phyloP scores from a whole-genome alignment of 2,113 vertebrate species.

The Recurvirostra avosetta region DNA sequence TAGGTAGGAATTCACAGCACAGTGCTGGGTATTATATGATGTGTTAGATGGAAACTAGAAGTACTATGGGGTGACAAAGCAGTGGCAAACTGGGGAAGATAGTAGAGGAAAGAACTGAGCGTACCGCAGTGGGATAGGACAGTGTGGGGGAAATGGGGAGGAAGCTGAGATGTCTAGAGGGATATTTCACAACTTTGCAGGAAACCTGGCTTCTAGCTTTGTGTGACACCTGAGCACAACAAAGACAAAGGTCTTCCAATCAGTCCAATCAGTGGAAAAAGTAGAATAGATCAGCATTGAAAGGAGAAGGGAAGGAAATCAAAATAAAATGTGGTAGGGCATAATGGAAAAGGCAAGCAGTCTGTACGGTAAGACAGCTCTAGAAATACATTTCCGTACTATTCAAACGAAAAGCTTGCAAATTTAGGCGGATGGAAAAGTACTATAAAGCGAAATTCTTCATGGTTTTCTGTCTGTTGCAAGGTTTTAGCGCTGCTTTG shows the following conservation, averaged over 20 bases:
- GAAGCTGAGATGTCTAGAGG: neutral
- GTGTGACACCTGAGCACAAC: neutral
- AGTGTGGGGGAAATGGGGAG: neutral
- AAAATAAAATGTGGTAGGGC: neutral
- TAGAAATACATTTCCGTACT: neutral
- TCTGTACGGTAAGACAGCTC: neutral
- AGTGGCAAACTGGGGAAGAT: neutral
- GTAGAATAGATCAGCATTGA: neutral
- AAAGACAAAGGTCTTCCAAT: neutral
- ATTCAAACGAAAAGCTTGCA: neutral
- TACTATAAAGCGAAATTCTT: neutral
- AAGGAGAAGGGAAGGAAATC: neutral
- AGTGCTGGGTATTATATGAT: neutral
- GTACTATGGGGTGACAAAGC: neutral
- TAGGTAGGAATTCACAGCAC: neutral
- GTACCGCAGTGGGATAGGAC: fast-evolving
- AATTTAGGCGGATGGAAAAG: neutral
- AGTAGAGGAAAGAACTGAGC: neutral
- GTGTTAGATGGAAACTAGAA: neutral
- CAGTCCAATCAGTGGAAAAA: neutral
- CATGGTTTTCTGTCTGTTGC: neutral
- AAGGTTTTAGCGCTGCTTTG: neutral
- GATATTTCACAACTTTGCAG: neutral
- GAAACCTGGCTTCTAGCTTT: neutral
- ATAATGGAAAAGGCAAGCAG: neutral